Percentiles rank a stretch among this genome's conserved stretches.
Evolutionary conservation across 2,888 invertebrate species (phyloP).

Genomic region (Yponomeuta plumbellus): DNA sequence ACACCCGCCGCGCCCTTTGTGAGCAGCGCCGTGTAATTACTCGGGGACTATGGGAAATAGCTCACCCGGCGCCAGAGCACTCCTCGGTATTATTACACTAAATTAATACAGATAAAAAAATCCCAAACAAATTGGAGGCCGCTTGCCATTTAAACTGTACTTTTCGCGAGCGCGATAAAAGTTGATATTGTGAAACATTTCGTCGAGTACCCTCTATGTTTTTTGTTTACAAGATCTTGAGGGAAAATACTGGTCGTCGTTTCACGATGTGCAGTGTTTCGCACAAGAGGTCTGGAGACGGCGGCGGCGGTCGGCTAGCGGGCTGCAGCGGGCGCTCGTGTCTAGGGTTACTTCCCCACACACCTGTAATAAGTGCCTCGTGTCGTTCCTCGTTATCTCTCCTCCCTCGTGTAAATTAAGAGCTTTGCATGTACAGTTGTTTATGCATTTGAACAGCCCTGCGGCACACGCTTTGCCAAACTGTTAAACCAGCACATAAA

Average conservation of each 20-base stretch:
- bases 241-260: slow-evolving; percentile 57
- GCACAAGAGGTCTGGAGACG: slow-evolving; percentile 31
- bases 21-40: slow-evolving; percentile 63
- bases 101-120: slow-evolving; percentile 25
- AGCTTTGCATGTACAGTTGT: slow-evolving; percentile 35
- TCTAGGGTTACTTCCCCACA: slow-evolving; percentile 33
- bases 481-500: neutral
- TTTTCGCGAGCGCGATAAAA: neutral
- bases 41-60: slow-evolving; percentile 70
- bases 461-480: neutral
- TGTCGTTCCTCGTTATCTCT: slow-evolving; percentile 51
- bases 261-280: slow-evolving; percentile 68
- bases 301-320: neutral
- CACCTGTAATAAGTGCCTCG: slow-evolving; percentile 46
- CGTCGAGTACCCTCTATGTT: neutral
- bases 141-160: neutral
- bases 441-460: slow-evolving; percentile 13
- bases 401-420: slow-evolving; percentile 47
- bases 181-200: neutral
- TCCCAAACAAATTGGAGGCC: neutral
- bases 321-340: slow-evolving; percentile 34
- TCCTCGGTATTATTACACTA: slow-evolving; percentile 55
- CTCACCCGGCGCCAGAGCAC: slow-evolving; percentile 54
- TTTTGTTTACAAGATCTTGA: neutral
- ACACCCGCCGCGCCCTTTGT: slow-evolving; percentile 50